Evolutionary conservation across 2,888 invertebrate genomes (phyloP), one percentile per base, ranked within the genome.

Genomic region (Anorthoa munda): DNA sequence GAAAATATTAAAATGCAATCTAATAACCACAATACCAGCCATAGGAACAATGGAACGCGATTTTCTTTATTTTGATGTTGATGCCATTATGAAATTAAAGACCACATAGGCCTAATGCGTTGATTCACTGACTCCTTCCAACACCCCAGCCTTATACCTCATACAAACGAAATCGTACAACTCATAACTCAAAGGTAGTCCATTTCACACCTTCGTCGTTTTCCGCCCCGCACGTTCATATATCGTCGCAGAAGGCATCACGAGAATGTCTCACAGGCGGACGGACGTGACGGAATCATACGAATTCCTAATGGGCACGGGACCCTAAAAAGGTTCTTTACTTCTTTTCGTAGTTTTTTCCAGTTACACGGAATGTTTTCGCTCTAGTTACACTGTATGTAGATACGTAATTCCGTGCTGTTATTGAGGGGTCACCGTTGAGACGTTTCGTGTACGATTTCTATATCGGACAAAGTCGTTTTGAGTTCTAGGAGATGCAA

Each of bases 251-350:
- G 53, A 66, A 66, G 69, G 72, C 68, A 77, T 77, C 73, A 70
- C 61, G 63, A 68, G 83, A 83, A 85, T 85, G 74, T 79, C 76
- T 79, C 70, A 75, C 56, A 70, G 74, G 71, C 66, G 71, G 61
- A 75, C 31, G 74, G 26, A 87, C 86, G 87, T 87, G 85, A 85
- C 76, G 81, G 72, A 75, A 80, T 87, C 71, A 75, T 77, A 81
- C 64, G 77, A 76, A 85, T 87, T 85, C 85, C 72, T 75, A 75
- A 87, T 84, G 77, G 76, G 56, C 79, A 80, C 61, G 60, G 66
- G 60, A 72, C 76, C 81, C 63, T 66, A 75, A 77, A 86, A 84
- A 81, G 84, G 85, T 84, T 77, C 26, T 39, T 39, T 39, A 56
- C 31, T 46, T 21, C 26, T 55, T 81, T 66, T 51, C 55, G 26